Conservation (phyloP, 2,888 invertebrate genomes). For the Poecilus cupreus region DNA sequence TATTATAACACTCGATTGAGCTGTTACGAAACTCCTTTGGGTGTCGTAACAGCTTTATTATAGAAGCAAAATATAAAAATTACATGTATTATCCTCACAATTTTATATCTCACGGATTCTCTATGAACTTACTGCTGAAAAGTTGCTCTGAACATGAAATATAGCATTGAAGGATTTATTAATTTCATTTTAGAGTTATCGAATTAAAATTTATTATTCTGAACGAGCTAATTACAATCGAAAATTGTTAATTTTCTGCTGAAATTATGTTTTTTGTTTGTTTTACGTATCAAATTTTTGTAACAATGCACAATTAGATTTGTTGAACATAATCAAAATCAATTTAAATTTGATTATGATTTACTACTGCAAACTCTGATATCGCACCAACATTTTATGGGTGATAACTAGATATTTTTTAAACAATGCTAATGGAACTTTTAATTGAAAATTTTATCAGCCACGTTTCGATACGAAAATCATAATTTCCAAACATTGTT, state of each 20-base stretch:
- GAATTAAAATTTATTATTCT: background rate
- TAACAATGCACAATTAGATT: conserved; percentile 5
- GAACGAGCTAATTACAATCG: background rate
- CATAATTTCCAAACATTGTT: background rate
- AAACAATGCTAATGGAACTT: background rate
- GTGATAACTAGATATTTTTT: conserved; percentile 2
- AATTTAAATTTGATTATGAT: conserved; percentile 12
- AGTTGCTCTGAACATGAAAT: too few species aligned
- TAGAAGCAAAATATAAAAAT: too few species aligned
- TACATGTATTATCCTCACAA: too few species aligned
- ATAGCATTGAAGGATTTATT: too few species aligned
- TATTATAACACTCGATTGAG: too few species aligned
- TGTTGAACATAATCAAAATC: background rate
- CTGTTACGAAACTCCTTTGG: too few species aligned
- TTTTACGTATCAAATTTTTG: conserved; percentile 1
- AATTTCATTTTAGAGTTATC: background rate
- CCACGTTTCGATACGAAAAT: background rate
- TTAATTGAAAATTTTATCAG: background rate
- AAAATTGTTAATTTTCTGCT: conserved; percentile 14
- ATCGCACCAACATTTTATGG: background rate
- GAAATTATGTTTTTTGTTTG: background rate
- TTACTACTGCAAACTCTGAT: background rate
- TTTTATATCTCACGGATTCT: too few species aligned
- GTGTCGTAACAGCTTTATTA: too few species aligned
- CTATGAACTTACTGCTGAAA: too few species aligned